These are phyloP conservation scores for Formica exsecta DNA, from an alignment of 1,140 invertebrate species.

Conservation along the genomic window DNA sequence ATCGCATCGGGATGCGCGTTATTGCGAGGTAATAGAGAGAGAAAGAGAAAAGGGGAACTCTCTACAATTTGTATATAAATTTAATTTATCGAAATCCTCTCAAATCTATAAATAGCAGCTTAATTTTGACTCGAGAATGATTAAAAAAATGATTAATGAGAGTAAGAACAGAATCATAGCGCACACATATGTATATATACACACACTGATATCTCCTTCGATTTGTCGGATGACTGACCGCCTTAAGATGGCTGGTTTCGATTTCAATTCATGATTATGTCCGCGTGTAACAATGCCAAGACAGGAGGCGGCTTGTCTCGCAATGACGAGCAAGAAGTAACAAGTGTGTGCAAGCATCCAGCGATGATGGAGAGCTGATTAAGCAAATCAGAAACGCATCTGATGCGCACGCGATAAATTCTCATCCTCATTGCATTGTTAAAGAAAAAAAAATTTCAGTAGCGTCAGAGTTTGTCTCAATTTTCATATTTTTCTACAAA, in stretches of 20 bases:
- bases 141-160: constrained; percentile 17
- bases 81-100: too few species aligned
- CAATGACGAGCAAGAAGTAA: constrained; percentile 52
- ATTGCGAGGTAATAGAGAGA: constrained; percentile 19
- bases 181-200: too few species aligned
- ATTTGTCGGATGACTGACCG: constrained; percentile 53
- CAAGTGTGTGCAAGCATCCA: constrained; percentile 69
- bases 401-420: constrained; percentile 14
- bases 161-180: neutral
- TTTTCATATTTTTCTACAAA: neutral
- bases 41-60: too few species aligned
- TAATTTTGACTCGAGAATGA: neutral
- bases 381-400: constrained; percentile 49
- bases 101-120: too few species aligned
- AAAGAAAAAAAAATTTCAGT: neutral
- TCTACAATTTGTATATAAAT: too few species aligned
- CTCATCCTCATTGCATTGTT: neutral
- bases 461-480: neutral
- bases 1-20: neutral
- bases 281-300: constrained; percentile 54
- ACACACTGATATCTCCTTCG: constrained; percentile 9
- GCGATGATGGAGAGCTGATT: constrained; percentile 61
- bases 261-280: constrained; percentile 63
- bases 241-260: constrained; percentile 38
- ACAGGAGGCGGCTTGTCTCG: constrained; percentile 36